phyloP scores from a whole-genome alignment of 2,797 vertebrate species.

The Xiphophorus birchmanni region DNA sequence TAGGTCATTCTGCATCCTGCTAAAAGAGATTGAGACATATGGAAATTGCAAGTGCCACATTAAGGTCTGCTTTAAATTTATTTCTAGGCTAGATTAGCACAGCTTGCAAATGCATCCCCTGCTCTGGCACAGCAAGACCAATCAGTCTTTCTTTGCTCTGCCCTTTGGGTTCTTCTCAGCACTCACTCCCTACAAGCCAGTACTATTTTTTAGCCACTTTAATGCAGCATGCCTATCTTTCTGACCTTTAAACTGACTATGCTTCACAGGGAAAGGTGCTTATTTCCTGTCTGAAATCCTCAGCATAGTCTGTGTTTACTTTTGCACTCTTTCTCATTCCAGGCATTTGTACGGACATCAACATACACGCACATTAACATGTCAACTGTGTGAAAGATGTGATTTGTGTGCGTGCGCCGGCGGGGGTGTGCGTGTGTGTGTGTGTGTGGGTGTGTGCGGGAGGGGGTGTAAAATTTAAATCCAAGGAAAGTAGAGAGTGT shows the following conservation, averaged over 20 bases:
- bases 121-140: conserved; percentile 4
- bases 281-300: conserved; percentile 28
- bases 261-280: conserved; percentile 13
- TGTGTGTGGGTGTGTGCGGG: background rate
- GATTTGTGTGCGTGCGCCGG: background rate
- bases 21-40: background rate
- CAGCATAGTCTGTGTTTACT: conserved; percentile 11
- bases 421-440: no score
- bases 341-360: background rate
- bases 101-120: conserved; percentile 6
- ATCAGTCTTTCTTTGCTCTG: conserved; percentile 6
- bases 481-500: background rate
- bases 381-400: background rate
- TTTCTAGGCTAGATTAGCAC: conserved; percentile 7
- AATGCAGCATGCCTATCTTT: conserved; percentile 11
- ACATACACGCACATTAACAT: background rate
- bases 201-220: conserved; percentile 22
- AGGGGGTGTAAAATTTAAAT: background rate
- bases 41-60: background rate
- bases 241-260: conserved; percentile 47
- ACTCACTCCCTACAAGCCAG: conserved; percentile 25
- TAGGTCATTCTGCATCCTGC: background rate
- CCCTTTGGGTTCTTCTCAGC: conserved; percentile 24
- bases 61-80: background rate
- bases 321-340: background rate